A percentile compares a stretch with the other conserved stretches of the same genome.
Evolutionary conservation across 2,888 invertebrate species (phyloP).

Genomic region (Branchellion lobata): DNA sequence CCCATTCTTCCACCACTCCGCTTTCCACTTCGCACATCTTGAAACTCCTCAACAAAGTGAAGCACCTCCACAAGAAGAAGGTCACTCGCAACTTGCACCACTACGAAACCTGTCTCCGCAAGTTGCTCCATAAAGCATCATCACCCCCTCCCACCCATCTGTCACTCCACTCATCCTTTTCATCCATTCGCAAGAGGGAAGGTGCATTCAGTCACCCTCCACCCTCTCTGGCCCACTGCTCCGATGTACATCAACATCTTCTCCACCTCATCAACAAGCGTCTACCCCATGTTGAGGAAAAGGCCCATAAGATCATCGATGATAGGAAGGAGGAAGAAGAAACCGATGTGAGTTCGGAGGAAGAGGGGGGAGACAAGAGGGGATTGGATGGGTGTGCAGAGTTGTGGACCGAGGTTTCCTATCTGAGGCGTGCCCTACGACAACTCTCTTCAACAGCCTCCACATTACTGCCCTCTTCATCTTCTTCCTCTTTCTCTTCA

Average conservation of each 20-base stretch:
- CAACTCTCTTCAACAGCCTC: too few relatives aligned
- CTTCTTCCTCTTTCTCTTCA: too few relatives aligned
- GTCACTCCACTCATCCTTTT: not conserved
- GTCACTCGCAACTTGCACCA: not conserved
- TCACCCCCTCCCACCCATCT: not conserved
- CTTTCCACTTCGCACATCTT: too few relatives aligned
- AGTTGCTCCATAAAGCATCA: not conserved
- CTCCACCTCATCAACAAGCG: not conserved
- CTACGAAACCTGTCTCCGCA: not conserved
- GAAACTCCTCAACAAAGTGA: conserved; percentile 8
- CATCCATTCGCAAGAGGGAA: not conserved
- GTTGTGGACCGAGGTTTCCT: too few relatives aligned
- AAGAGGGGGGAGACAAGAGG: not conserved
- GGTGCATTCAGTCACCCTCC: not conserved
- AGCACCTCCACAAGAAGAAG: conserved; percentile 32
- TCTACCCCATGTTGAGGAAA: not conserved
- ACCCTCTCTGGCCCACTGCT: not conserved
- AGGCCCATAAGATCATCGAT: not conserved
- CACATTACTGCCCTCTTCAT: too few relatives aligned
- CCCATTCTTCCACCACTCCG: too few relatives aligned
- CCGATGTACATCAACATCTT: not conserved
- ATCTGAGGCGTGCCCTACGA: too few relatives aligned
- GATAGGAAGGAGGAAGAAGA: not conserved
- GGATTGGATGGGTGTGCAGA: too few relatives aligned
- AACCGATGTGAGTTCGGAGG: not conserved